These are phyloP conservation scores for Neodontobutis hainanensis DNA, from an alignment of 2,113 vertebrate genomes.

Conservation along the genomic window DNA sequence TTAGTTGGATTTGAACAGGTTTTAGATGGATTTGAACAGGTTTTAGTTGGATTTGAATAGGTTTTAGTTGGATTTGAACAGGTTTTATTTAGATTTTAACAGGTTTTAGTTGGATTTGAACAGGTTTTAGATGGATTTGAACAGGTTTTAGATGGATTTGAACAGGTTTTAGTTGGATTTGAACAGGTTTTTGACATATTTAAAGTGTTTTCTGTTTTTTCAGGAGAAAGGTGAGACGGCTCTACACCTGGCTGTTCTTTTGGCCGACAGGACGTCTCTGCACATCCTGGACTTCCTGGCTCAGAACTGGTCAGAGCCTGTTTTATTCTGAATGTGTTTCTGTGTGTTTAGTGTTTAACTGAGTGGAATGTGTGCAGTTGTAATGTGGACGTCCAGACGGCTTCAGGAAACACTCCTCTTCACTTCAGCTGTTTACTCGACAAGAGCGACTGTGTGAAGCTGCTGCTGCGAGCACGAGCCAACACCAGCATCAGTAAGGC, in stretches of 20 bases:
- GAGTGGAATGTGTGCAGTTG: conserved; percentile 24
- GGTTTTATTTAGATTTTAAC: no score
- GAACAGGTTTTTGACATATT: no score
- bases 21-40: no score
- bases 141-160: no score
- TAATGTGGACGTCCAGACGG: conserved; percentile 58
- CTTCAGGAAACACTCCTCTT: conserved; percentile 63
- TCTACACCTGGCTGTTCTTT: conserved; percentile 64
- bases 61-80: background rate
- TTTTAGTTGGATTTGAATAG: background rate
- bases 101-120: background rate
- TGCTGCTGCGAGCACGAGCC: conserved; percentile 67
- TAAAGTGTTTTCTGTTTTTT: conserved; percentile 10
- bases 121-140: no score
- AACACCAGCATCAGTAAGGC: conserved; percentile 63
- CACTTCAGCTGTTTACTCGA: conserved; percentile 72
- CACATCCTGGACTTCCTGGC: conserved; percentile 71
- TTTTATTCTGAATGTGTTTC: background rate
- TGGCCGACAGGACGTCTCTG: conserved; percentile 66
- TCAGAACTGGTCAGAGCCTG: conserved; percentile 63
- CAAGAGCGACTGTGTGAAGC: conserved; percentile 70
- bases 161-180: no score
- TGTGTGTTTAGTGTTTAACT: background rate
- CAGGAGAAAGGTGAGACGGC: conserved; percentile 70
- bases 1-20: background rate